phyloP scores from a whole-genome alignment of 2,888 invertebrate genomes.

The Bimastos eiseni region DNA sequence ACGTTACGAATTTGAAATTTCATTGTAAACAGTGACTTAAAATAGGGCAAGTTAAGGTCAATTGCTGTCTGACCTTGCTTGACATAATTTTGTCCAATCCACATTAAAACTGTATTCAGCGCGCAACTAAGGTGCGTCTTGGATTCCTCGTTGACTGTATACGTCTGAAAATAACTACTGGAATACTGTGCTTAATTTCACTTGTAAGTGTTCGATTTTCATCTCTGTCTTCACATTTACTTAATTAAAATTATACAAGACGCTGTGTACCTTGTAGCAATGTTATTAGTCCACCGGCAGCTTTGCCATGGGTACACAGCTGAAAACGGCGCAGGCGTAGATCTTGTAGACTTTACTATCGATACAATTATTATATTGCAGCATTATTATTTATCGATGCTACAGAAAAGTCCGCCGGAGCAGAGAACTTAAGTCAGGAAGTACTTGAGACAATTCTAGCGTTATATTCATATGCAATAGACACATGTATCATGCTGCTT shows the following conservation, averaged over 20 bases:
- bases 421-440: neutral
- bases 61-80: neutral
- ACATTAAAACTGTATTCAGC: neutral
- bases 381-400: too few species aligned
- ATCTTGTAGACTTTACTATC: neutral
- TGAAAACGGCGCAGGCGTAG: neutral
- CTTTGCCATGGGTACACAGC: neutral
- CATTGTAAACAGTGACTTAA: too few species aligned
- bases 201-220: slow-evolving; percentile 6
- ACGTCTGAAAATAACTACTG: neutral
- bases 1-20: too few species aligned
- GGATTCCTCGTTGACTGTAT: slow-evolving; percentile 13
- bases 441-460: neutral
- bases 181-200: neutral
- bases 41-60: too few species aligned
- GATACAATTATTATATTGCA: too few species aligned
- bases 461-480: neutral
- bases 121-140: neutral
- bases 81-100: neutral
- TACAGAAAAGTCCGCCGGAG: neutral
- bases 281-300: neutral
- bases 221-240: neutral
- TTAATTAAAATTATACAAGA: neutral
- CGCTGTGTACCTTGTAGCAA: neutral
- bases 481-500: too few species aligned